Percentiles rank a stretch among this genome's conserved stretches.
Conservation (phyloP, 2,113 vertebrate species). For the Eurypyga helias region DNA sequence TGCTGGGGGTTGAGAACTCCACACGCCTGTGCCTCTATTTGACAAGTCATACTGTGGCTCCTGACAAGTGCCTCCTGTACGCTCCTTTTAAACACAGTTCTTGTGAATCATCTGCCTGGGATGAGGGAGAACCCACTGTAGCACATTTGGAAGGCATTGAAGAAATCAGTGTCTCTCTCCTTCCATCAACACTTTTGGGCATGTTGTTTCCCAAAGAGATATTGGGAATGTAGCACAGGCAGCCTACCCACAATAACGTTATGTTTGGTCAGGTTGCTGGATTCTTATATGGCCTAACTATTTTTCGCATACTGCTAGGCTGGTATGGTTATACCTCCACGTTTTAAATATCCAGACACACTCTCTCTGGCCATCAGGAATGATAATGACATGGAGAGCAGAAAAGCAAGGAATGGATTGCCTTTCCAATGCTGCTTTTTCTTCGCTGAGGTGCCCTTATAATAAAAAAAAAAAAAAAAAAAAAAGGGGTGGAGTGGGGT, state of each 20-base stretch:
- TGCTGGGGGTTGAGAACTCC: background rate
- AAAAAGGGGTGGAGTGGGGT: too few species aligned
- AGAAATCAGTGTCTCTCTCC: background rate
- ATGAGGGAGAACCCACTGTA: background rate
- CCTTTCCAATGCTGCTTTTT: background rate
- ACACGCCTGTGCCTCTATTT: background rate
- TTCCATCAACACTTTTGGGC: background rate
- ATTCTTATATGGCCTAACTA: background rate
- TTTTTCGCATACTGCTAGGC: background rate
- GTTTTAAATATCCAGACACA: background rate
- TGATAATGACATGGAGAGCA: background rate
- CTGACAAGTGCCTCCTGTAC: background rate
- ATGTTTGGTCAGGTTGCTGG: background rate
- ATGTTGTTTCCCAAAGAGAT: background rate
- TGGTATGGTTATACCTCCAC: background rate
- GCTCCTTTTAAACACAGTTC: background rate
- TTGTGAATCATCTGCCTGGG: background rate
- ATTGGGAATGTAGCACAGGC: background rate
- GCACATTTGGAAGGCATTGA: constrained; percentile 1
- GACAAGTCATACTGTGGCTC: background rate
- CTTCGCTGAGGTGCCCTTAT: background rate
- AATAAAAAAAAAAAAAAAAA: background rate
- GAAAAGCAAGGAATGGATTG: background rate
- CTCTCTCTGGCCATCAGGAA: background rate
- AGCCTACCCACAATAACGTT: background rate